Evolutionary conservation across 2,113 vertebrate species (phyloP).

Genomic region (Eurystomus gularis): DNA sequence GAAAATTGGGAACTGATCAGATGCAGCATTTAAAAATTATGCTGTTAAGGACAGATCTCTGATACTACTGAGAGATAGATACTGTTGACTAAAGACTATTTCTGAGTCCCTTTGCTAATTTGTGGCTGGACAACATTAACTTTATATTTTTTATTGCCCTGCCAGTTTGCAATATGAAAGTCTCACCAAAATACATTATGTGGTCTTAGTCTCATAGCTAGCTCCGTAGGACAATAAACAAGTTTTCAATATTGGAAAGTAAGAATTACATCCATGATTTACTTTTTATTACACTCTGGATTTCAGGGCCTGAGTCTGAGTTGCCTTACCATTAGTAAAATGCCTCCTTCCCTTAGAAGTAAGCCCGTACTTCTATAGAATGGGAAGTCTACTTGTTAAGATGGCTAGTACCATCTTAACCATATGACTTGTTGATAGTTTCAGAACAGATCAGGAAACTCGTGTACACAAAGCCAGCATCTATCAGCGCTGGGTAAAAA

Average conservation of each 20-base stretch:
- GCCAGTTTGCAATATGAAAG: not conserved
- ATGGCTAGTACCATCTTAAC: not conserved
- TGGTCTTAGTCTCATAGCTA: not conserved
- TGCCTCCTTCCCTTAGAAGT: not conserved
- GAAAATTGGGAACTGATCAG: not conserved
- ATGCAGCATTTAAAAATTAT: not conserved
- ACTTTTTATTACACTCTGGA: not conserved
- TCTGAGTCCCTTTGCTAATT: not conserved
- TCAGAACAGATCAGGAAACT: not conserved
- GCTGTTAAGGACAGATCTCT: not conserved
- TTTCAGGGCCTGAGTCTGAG: not conserved
- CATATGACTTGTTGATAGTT: not conserved
- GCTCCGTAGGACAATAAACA: not conserved
- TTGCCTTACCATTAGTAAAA: not conserved
- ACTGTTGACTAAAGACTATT: not conserved
- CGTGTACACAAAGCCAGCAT: fast-evolving
- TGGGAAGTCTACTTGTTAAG: not conserved
- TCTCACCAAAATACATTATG: not conserved
- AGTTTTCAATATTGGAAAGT: not conserved
- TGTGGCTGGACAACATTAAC: not conserved
- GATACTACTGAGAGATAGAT: not conserved
- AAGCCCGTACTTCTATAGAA: not conserved
- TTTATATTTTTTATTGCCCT: not conserved
- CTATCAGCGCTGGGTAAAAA: not conserved
- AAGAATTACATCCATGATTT: not conserved